Conservation (phyloP, 2,113 vertebrate genomes). For the Esox niger region DNA sequence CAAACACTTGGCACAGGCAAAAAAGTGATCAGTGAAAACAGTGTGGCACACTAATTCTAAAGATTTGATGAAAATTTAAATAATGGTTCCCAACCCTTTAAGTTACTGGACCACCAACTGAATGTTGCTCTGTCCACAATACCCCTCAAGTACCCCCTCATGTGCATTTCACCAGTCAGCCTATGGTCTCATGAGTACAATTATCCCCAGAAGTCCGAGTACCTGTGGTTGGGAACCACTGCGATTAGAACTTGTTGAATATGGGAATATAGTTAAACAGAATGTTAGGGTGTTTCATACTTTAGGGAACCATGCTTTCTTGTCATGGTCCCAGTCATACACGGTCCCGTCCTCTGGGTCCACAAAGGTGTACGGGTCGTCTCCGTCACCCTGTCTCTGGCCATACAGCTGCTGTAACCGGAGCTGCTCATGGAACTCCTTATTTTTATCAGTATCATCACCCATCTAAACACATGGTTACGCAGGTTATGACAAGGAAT, state of each 20-base stretch:
- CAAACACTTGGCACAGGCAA: neutral
- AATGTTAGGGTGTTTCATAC: constrained; percentile 55
- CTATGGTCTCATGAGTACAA: no score
- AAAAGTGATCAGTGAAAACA: no score
- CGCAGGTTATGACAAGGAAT: neutral
- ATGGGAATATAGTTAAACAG: neutral
- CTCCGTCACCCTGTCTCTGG: constrained; percentile 50
- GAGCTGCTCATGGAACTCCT: constrained; percentile 88
- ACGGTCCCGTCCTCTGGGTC: constrained; percentile 84
- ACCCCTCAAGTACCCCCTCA: no score
- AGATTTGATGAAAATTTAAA: no score
- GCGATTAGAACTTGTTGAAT: neutral
- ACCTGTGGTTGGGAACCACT: no score
- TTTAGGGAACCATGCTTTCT: constrained; percentile 96
- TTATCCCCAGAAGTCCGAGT: no score
- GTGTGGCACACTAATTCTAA: no score
- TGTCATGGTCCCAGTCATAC: constrained; percentile 92
- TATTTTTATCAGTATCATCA: constrained; percentile 67
- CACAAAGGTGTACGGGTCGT: constrained; percentile 74
- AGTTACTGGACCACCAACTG: no score
- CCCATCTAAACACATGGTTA: constrained; percentile 58
- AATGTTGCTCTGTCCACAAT: no score
- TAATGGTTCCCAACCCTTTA: no score
- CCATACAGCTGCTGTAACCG: constrained; percentile 84
- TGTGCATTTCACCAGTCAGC: no score